Conservation (phyloP, 2,113 vertebrate genomes). For the Motacilla alba region DNA sequence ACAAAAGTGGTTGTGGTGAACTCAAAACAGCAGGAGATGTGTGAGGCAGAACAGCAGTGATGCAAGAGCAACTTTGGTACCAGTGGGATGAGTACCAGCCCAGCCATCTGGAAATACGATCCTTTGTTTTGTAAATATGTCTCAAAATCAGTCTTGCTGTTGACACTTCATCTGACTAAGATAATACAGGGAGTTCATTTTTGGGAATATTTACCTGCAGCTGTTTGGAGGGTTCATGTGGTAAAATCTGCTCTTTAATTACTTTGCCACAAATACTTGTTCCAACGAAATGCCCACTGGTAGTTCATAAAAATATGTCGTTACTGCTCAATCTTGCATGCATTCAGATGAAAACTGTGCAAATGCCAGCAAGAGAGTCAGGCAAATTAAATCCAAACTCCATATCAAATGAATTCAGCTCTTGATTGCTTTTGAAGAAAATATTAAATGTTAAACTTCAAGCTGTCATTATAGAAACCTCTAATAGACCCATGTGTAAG, state of each 20-base stretch:
- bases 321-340: neutral
- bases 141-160: neutral
- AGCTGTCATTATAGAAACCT: neutral
- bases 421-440: neutral
- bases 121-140: neutral
- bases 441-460: slow-evolving; percentile 1
- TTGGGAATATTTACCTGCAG: neutral
- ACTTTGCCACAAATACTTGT: neutral
- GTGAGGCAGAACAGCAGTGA: neutral
- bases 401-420: slow-evolving; percentile 26
- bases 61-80: neutral
- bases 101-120: neutral
- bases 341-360: neutral
- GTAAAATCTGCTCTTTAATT: slow-evolving; percentile 36
- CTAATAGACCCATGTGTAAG: neutral
- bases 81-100: neutral
- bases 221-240: neutral
- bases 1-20: neutral
- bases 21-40: neutral
- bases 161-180: neutral
- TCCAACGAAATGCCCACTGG: neutral
- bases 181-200: slow-evolving; percentile 30
- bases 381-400: slow-evolving; percentile 30
- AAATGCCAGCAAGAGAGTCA: slow-evolving; percentile 17
- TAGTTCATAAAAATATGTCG: slow-evolving; percentile 6